Conservation (phyloP, 2,888 invertebrate species). For the Stomorhina lunata region DNA sequence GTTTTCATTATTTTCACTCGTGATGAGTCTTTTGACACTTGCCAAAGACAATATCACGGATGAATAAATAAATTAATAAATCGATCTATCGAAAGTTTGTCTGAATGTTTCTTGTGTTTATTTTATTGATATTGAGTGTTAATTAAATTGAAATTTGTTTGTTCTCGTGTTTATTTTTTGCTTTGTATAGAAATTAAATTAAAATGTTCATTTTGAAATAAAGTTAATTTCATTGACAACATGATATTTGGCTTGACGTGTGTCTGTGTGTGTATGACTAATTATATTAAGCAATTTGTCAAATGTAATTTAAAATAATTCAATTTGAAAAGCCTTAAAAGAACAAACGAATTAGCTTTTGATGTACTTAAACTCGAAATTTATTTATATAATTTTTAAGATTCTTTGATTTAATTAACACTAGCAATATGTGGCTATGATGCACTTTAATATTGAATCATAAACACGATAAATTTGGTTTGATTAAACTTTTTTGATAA, state of each 20-base stretch:
- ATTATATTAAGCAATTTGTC: conserved; percentile 44
- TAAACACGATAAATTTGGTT: too few species aligned
- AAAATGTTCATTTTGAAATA: neutral
- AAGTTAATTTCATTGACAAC: neutral
- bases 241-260: neutral
- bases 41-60: neutral
- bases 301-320: conserved; percentile 33
- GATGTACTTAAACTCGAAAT: too few species aligned
- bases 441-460: too few species aligned
- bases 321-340: neutral
- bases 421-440: too few species aligned
- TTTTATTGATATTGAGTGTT: conserved; percentile 26
- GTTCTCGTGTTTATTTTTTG: neutral
- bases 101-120: neutral
- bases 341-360: neutral
- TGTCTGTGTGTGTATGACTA: neutral
- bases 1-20: conserved; percentile 17
- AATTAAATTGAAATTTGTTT: neutral
- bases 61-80: neutral
- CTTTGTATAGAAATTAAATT: conserved; percentile 25
- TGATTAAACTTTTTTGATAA: too few species aligned
- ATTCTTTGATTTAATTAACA: too few species aligned
- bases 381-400: too few species aligned
- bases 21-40: conserved; percentile 23
- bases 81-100: neutral